Conservation (phyloP, 2,797 vertebrate genomes). For the Otolemur crassicaudatus region DNA sequence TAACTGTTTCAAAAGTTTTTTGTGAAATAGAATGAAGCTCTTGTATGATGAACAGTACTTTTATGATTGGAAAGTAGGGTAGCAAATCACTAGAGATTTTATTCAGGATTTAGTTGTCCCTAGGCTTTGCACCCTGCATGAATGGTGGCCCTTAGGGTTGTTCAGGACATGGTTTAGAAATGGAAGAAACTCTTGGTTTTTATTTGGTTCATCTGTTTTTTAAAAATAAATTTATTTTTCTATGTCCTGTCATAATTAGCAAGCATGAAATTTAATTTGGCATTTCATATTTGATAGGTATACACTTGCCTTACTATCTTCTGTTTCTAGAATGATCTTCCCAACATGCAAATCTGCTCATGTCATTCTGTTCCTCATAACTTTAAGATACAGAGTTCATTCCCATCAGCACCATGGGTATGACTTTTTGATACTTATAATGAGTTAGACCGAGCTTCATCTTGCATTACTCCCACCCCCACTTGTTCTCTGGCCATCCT, state of each 20-base stretch:
- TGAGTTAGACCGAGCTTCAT: background rate
- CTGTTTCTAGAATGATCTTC: constrained; percentile 21
- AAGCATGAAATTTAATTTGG: background rate
- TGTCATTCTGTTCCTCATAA: background rate
- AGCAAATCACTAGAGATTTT: constrained; percentile 29
- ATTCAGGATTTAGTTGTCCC: constrained; percentile 9
- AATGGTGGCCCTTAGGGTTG: background rate
- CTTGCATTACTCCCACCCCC: background rate
- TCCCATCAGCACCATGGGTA: background rate
- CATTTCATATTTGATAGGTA: constrained; percentile 13
- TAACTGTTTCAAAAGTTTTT: background rate
- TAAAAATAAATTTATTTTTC: background rate
- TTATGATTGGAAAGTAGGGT: background rate
- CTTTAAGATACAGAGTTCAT: background rate
- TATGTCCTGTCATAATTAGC: background rate
- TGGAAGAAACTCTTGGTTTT: background rate
- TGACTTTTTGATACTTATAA: background rate
- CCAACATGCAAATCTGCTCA: background rate
- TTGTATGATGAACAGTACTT: background rate
- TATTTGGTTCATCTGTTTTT: background rate
- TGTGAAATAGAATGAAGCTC: constrained; percentile 3
- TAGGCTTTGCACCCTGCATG: background rate
- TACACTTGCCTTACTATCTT: background rate
- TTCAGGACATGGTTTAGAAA: background rate
- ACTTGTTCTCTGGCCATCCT: background rate